Conservation (phyloP, 2,888 invertebrate genomes). For the Serripes groenlandicus region DNA sequence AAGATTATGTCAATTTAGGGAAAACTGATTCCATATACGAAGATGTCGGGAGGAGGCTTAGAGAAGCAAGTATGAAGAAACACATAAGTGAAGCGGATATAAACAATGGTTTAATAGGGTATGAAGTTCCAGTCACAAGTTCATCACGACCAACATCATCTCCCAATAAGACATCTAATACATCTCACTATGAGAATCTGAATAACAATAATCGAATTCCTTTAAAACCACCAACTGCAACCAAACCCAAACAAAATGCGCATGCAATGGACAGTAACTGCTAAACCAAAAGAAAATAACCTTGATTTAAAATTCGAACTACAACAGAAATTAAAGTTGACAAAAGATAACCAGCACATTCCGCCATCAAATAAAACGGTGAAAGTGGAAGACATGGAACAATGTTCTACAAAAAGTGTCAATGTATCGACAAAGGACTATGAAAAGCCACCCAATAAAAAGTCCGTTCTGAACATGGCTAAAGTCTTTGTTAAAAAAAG, state of each 20-base stretch:
- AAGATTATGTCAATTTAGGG: not conserved
- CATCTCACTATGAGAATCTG: no score
- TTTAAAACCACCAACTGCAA: not conserved
- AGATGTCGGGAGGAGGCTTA: slow-evolving; percentile 32
- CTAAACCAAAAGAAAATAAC: not conserved
- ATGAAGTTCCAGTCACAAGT: slow-evolving; percentile 43
- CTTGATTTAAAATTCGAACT: slow-evolving; percentile 12
- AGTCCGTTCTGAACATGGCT: slow-evolving; percentile 53
- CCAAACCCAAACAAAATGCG: no score
- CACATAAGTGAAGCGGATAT: slow-evolving; percentile 36
- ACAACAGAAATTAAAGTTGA: not conserved
- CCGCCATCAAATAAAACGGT: no score
- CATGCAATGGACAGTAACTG: no score
- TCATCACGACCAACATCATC: slow-evolving; percentile 11
- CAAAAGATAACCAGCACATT: no score
- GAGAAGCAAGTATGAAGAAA: slow-evolving; percentile 37
- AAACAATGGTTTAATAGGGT: slow-evolving; percentile 15
- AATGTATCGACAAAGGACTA: slow-evolving; percentile 42
- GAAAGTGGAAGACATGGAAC: not conserved
- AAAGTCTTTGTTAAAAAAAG: slow-evolving; percentile 45
- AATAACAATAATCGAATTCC: not conserved
- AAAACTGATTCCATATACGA: slow-evolving; percentile 39
- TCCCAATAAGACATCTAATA: not conserved
- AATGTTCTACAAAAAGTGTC: slow-evolving; percentile 42
- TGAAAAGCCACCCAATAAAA: slow-evolving; percentile 26